A percentile compares a stretch with the other conserved stretches of the same genome.
Evolutionary conservation across 2,113 vertebrate genomes (phyloP).

Genomic region (Phalacrocorax carbo): DNA sequence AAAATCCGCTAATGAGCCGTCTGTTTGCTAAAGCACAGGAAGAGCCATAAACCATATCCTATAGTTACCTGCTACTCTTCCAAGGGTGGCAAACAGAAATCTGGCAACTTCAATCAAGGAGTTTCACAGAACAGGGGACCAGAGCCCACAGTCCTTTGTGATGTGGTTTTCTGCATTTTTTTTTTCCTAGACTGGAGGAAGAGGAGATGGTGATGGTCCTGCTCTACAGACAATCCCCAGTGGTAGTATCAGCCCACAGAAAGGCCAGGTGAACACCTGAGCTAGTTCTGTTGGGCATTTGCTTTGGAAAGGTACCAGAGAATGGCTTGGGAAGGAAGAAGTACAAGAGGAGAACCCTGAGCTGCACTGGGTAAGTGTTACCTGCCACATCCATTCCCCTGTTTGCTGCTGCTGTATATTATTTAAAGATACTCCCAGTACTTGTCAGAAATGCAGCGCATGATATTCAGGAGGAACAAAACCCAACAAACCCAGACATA

Average conservation of each 20-base stretch:
- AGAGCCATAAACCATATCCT: not conserved
- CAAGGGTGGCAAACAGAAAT: not conserved
- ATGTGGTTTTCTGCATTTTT: not conserved
- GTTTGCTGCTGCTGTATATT: not conserved
- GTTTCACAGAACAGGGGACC: not conserved
- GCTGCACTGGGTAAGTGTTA: not conserved
- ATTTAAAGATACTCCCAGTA: not conserved
- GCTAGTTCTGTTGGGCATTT: not conserved
- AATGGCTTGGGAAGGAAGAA: not conserved
- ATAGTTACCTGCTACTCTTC: not conserved
- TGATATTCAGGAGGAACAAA: not conserved
- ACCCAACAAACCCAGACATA: not conserved
- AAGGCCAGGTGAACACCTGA: not conserved
- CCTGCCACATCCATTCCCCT: not conserved
- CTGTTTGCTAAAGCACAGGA: not conserved
- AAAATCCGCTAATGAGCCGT: not conserved
- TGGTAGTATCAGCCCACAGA: not conserved
- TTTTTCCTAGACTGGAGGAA: constrained; percentile 42
- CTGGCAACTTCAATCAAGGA: not conserved
- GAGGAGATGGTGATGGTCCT: constrained; percentile 6
- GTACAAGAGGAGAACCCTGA: not conserved
- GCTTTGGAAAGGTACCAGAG: not conserved
- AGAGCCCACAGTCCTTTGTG: not conserved
- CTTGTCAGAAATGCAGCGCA: not conserved
- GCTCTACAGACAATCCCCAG: not conserved